Evolutionary conservation across 1,140 invertebrate genomes (phyloP), one percentile per base, ranked within the genome.

Genomic region (Brachionus sp.): DNA sequence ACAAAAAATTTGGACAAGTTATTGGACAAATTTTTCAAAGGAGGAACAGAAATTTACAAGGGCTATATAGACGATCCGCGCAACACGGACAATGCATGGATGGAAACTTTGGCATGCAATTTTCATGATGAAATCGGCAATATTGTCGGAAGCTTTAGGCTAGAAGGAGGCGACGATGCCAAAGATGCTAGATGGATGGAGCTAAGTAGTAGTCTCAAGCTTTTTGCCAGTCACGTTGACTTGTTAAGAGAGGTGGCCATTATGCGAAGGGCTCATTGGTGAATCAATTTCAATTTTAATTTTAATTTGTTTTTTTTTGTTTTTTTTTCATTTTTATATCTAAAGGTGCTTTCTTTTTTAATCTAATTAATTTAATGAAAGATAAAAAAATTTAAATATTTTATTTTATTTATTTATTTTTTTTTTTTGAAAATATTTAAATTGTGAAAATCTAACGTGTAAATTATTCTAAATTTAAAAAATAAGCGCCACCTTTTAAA

Each of bases 21-120:
- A 35, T 42, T 80, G 3, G 35, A 80, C 37, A 62, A 13, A 13
- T 80, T 80, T 62, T 80, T 80, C 33, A 80, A 66, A 80, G 62
- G 62, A 13, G 77, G 77, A 2, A 80, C 50, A 46, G 35, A 80
- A 33, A 80, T 80, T 25, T 80, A 80, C 37, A 64, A 80, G 57
- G 77, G 77, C 12, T 80, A 80, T 16, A 29, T 86, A 93, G 25
- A 88, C 91, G 84, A 90, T 90, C 85, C 86, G 87, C 78, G 84
- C 90, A 85, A 89, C 89, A 73, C 90, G 92, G 84, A 90, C 89
- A 84, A 83, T 83, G 77, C 87, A 2, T 89, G 88, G 88, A 89
- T 89, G 87, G 88, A 89, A 84, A 89, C 88, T 3, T 13, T 84
- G 4, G 83, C 73, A n/a, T 46, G 46, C 7, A 57, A 66, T 62